Evolutionary conservation across 35 echinoderm and acorn worm genomes (phyloP).

Genomic region (Holothuria glaberrima): DNA sequence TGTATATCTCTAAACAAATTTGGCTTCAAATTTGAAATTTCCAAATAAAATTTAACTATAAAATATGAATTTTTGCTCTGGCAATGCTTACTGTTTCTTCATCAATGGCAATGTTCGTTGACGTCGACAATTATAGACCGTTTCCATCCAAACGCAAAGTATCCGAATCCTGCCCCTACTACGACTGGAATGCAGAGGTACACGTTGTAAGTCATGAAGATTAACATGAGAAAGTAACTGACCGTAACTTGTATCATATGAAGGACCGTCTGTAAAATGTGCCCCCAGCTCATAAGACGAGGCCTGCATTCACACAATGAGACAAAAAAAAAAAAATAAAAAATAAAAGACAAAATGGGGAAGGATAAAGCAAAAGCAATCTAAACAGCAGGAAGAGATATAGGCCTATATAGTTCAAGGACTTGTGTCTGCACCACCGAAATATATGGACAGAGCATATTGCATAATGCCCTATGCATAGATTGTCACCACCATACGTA

Average conservation of each 20-base stretch:
- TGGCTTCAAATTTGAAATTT: too few species aligned
- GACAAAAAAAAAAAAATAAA: slow-evolving; percentile 3
- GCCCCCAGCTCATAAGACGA: slow-evolving; percentile 66
- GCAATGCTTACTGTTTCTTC: background rate
- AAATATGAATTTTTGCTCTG: too few species aligned
- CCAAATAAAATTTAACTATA: too few species aligned
- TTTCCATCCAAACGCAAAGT: slow-evolving; percentile 96
- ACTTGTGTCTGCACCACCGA: background rate
- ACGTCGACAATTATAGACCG: slow-evolving; percentile 87
- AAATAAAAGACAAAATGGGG: too few species aligned
- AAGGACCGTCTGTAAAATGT: slow-evolving; percentile 83
- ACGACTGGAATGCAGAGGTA: slow-evolving; percentile 88
- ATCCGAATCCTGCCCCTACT: slow-evolving; percentile 80
- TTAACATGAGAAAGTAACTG: slow-evolving; percentile 97
- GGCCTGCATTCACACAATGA: slow-evolving; percentile 63
- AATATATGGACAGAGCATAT: too few species aligned
- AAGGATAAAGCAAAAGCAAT: too few species aligned
- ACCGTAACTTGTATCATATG: slow-evolving; percentile 90
- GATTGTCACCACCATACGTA: too few species aligned
- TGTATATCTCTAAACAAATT: too few species aligned
- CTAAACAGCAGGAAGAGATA: too few species aligned
- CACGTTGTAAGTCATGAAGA: slow-evolving; percentile 99
- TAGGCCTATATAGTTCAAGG: background rate
- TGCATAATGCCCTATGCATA: too few species aligned
- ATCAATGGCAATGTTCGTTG: slow-evolving; percentile 97